Evolutionary conservation across 2,797 vertebrate genomes (phyloP).

Genomic region (Dendrocincla fuliginosa): DNA sequence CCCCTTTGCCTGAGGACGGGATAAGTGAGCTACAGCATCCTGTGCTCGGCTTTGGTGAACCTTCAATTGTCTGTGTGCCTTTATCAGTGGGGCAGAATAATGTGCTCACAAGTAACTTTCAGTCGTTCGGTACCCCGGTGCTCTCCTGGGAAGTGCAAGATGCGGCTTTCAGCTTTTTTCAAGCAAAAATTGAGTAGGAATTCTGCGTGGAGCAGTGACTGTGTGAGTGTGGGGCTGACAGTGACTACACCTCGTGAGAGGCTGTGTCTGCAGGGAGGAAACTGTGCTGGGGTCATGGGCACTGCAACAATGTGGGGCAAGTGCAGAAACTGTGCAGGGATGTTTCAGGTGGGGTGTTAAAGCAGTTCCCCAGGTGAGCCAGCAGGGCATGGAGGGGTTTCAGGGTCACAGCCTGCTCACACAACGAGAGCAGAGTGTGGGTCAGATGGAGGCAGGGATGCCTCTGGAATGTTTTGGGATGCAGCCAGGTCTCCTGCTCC

Average conservation of each 20-base stretch:
- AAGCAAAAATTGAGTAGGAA: not conserved
- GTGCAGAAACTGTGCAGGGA: not conserved
- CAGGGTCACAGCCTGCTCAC: not conserved
- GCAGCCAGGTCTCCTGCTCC: not conserved
- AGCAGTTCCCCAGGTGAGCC: not conserved
- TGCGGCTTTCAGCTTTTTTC: not conserved
- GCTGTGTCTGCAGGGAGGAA: not conserved
- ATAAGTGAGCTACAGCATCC: not conserved
- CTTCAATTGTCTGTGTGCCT: not conserved
- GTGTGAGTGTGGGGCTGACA: not conserved
- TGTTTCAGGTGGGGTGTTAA: not conserved
- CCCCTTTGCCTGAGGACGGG: not conserved
- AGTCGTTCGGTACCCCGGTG: not conserved
- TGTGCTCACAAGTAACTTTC: rapidly evolving
- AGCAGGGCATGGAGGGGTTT: not conserved
- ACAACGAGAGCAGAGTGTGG: not conserved
- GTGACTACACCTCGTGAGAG: not conserved
- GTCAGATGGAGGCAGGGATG: not conserved
- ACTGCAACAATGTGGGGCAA: rapidly evolving
- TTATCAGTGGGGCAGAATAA: not conserved
- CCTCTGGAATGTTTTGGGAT: not conserved
- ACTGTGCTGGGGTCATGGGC: not conserved
- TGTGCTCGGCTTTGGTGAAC: not conserved
- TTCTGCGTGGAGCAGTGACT: not conserved
- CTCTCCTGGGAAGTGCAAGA: not conserved